Percentiles rank a stretch among this genome's conserved stretches.
Conservation (phyloP, 2,113 vertebrate genomes). For the Cryptotis parvus region DNA sequence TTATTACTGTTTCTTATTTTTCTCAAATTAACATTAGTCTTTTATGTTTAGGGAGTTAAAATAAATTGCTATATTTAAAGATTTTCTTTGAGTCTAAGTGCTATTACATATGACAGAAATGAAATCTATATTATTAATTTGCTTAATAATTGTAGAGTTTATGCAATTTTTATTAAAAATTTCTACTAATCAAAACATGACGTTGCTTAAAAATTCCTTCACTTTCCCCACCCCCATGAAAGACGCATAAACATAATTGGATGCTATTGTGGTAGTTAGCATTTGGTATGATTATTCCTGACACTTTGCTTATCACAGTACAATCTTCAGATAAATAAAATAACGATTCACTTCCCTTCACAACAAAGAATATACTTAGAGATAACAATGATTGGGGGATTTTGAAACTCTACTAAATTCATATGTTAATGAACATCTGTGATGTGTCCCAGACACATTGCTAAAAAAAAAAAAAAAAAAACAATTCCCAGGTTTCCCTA, state of each 20-base stretch:
- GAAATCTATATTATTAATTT: conserved; percentile 57
- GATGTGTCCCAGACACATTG: conserved; percentile 85
- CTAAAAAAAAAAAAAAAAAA: conserved; percentile 80
- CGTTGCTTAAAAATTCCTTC: conserved; percentile 65
- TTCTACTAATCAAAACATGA: conserved; percentile 44
- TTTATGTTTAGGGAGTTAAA: conserved; percentile 8
- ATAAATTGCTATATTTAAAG: conserved; percentile 20
- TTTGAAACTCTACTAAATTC: conserved; percentile 88
- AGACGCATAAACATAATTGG: conserved; percentile 51
- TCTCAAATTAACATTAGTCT: background rate
- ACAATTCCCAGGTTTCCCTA: conserved; percentile 86
- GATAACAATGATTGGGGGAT: conserved; percentile 85
- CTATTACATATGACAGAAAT: conserved; percentile 32
- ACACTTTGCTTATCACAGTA: conserved; percentile 82
- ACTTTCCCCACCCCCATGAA: conserved; percentile 55
- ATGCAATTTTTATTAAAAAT: conserved; percentile 53
- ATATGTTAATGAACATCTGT: conserved; percentile 91
- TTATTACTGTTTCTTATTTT: conserved; percentile 27
- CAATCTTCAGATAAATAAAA: conserved; percentile 86
- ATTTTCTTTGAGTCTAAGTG: background rate
- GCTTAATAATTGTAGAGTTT: conserved; percentile 33
- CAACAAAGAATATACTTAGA: conserved; percentile 82
- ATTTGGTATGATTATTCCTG: conserved; percentile 82
- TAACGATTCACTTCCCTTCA: conserved; percentile 84
- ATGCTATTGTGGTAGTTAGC: conserved; percentile 65